Evolutionary conservation across 2,888 invertebrate species (phyloP), one percentile per base, ranked within the genome.

Genomic region (Epiperipatus broadwayi): DNA sequence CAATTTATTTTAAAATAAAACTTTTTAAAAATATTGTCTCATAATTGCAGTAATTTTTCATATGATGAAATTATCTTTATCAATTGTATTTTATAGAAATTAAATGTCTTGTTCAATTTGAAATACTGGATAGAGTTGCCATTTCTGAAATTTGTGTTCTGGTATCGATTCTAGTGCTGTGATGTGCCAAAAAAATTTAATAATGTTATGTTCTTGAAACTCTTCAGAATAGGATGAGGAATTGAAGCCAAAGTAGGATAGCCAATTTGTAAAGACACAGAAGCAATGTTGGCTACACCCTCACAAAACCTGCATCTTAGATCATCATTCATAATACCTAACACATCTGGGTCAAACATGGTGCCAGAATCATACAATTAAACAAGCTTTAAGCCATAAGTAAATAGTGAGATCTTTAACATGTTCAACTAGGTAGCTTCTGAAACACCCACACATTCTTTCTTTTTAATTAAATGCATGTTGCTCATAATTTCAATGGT

Each of bases 321-420:
- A 62, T 95, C 95, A 57, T 91, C 93, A 7, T 87, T 83, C 55
- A 87, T 93, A 64, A 99, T 95, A 67, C 99, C 95, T 54, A 99
- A 68, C 54, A 99, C 87, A 48, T 78, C 79, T 1, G 97, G 95
- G 14, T 84, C 79, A 61, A 95, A 99, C 55, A 93, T 79, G 49
- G 93, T 91, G 41, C 97, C 97, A 46, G 87, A 87, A 61, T 99
- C 97, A 53, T 93, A 99, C 2, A 99, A 95, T 71, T 41, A 22
- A 41, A 43, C 15, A 21, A n/a, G n/a, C n/a, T n/a, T n/a, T n/a
- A n/a, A n/a, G 68, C 97, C 97, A 56, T 97, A 99, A 37, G 89
- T 87, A 70, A 99, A 99, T 36, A 97, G 97, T 59, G 91, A 93
- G 64, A 99, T 93, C 71, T 91, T 91, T 69, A 99, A 73, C 97